Evolutionary conservation across 2,797 vertebrate genomes (phyloP).

Genomic region (Poecile montanus): DNA sequence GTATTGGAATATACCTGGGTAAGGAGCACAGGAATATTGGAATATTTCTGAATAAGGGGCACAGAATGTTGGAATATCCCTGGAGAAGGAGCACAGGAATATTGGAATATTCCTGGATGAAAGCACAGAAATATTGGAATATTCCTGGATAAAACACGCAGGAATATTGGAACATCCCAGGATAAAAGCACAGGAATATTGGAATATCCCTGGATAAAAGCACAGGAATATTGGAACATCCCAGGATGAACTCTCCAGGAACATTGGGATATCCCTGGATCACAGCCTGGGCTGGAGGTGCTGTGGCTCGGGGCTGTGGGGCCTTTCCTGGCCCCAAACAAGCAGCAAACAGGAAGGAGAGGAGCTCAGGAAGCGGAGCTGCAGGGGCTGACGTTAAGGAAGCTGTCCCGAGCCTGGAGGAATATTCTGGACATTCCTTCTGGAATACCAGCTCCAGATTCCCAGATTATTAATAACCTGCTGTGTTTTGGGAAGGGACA

Average conservation of each 20-base stretch:
- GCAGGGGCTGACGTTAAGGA: background rate
- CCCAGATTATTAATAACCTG: background rate
- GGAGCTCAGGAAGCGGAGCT: conserved; percentile 4
- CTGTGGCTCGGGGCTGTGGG: accelerated
- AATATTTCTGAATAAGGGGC: background rate
- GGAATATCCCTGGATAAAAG: background rate
- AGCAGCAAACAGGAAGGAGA: background rate
- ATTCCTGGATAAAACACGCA: accelerated
- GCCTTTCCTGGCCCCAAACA: background rate
- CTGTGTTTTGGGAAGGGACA: background rate
- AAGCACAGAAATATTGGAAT: background rate
- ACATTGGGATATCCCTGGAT: accelerated
- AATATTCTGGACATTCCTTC: background rate
- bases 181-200: no score
- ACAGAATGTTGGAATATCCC: background rate
- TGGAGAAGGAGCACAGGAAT: no score
- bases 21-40: no score
- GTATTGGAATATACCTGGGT: no score
- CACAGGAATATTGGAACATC: background rate
- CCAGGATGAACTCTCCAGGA: accelerated
- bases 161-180: accelerated
- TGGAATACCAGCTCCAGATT: background rate
- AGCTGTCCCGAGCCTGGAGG: background rate
- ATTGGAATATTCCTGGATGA: background rate
- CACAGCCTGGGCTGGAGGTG: background rate